Percentiles rank a stretch among this genome's conserved stretches.
These are phyloP conservation scores for Leucoraja ocellata DNA, from an alignment of 2,797 vertebrate genomes.

Conservation along the genomic window DNA sequence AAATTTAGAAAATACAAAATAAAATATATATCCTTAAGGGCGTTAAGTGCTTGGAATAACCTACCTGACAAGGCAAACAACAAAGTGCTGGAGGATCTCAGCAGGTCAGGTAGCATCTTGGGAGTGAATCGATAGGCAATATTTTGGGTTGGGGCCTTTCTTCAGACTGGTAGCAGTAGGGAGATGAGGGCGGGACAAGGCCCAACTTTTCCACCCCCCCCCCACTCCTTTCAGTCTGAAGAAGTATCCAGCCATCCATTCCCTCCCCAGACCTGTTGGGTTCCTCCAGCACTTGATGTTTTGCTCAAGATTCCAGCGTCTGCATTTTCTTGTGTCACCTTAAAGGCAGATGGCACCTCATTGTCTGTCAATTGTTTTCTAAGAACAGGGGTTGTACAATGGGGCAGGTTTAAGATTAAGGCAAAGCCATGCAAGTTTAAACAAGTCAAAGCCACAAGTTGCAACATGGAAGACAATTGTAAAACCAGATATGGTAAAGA, in stretches of 20 bases:
- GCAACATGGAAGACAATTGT: neutral
- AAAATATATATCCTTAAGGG: neutral
- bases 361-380: neutral
- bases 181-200: too few relatives aligned
- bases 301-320: too few relatives aligned
- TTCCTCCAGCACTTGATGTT: too few relatives aligned
- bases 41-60: neutral
- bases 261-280: too few relatives aligned
- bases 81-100: too few relatives aligned
- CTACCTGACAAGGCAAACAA: neutral
- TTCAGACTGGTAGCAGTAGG: too few relatives aligned
- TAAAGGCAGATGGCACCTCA: neutral
- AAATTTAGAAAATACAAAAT: neutral
- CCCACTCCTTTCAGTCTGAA: too few relatives aligned
- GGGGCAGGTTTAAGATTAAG: neutral
- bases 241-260: too few relatives aligned
- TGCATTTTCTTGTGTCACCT: neutral
- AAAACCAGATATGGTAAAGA: neutral
- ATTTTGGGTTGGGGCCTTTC: too few relatives aligned
- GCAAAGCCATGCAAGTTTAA: neutral
- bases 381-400: neutral
- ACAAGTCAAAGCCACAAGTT: neutral
- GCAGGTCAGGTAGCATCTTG: too few relatives aligned
- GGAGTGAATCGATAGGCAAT: too few relatives aligned
- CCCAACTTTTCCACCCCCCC: too few relatives aligned